These are phyloP conservation scores for Oryzias dopingdopingensis DNA, from an alignment of 2,797 vertebrate genomes.

Conservation along the genomic window DNA sequence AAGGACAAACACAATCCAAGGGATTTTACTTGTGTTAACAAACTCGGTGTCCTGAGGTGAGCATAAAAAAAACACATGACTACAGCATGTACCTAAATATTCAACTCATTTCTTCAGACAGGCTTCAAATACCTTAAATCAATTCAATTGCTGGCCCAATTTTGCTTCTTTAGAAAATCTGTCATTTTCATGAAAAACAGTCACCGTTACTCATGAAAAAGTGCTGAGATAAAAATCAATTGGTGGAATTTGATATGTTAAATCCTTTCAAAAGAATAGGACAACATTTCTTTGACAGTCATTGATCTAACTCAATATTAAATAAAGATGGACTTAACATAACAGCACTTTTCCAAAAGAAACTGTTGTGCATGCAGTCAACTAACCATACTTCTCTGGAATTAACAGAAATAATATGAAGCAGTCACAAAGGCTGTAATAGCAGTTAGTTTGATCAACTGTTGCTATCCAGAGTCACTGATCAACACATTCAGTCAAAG, in stretches of 20 bases:
- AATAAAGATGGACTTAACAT: neutral
- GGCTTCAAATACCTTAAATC: neutral
- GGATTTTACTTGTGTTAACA: slow-evolving; percentile 73
- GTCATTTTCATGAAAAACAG: too few species aligned
- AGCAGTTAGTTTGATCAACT: too few species aligned
- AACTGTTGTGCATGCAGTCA: neutral
- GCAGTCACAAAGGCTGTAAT: too few species aligned
- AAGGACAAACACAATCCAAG: slow-evolving; percentile 52
- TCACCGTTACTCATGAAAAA: too few species aligned
- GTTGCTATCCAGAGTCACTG: too few species aligned
- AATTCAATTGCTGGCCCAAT: too few species aligned
- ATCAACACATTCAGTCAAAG: too few species aligned
- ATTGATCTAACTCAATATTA: neutral
- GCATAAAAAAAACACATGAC: slow-evolving; percentile 25
- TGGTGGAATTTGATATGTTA: too few species aligned
- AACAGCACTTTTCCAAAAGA: neutral
- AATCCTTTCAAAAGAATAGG: too few species aligned
- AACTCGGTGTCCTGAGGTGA: slow-evolving; percentile 37
- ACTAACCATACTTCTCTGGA: neutral
- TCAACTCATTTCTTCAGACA: neutral
- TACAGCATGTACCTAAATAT: neutral
- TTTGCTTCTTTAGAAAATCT: too few species aligned
- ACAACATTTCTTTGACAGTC: neutral
- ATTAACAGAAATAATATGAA: too few species aligned
- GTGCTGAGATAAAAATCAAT: too few species aligned